Base-by-base conservation (phyloP, 1,140 invertebrate species). In the Reticulitermes speratus region DNA sequence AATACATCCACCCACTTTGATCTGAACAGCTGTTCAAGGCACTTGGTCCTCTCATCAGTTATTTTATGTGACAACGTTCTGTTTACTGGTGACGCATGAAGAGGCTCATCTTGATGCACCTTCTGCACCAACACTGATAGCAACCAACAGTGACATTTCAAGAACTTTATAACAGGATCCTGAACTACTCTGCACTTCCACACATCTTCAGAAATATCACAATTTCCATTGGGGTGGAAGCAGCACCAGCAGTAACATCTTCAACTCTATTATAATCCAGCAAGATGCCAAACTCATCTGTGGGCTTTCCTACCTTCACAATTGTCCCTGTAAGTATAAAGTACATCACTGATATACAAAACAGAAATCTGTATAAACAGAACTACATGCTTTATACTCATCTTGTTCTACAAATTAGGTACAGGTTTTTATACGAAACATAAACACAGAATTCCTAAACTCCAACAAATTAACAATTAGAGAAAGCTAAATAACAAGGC, bases 141-240 rank as follows among this genome's bases (percentile, higher is more conserved):
- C 3, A 94, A 84, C 91, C 92, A 92, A 87, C 94, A 94, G 84
- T 93, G 91, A 59, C 91, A 91, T 84, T 91, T 90, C 11, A 94
- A 90, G 86, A 94, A 94, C 84, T 91, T 91, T 44, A 94, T 89
- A 14, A 94, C 89, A 84, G 87, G 88, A 86, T 89, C 89, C 23
- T 23, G 48, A 45, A 85, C 44, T 30, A 82, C 75, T 32, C 75
- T 48, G 19, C 38, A 23, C 7, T 45, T 45, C 85, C 85, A 86
- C 14, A 44, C 21, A 5, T 45, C 85, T n/a, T 85, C 84, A 52
- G 12, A 25, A 11, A 75, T 0, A 30, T 75, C 25, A 14, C 65
- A 75, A 65, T 59, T 59, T 25, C 55, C 84, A 59, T 48, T 19
- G 52, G 19, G 1, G 25, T 30, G 48, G 16, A 7, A 75, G n/a